These are phyloP conservation scores for Lepus oiostolus DNA, from an alignment of 2,797 vertebrate species.

Conservation along the genomic window DNA sequence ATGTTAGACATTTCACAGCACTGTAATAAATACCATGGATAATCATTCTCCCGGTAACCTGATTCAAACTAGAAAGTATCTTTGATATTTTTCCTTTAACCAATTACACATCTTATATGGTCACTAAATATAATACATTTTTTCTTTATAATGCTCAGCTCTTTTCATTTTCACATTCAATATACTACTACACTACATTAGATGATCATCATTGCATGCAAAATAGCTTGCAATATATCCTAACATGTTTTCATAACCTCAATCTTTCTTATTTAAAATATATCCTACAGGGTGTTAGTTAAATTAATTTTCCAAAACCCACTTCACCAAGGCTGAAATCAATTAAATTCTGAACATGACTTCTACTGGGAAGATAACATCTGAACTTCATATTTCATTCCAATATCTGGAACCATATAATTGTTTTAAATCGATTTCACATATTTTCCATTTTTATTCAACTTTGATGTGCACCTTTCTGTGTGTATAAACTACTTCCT, in stretches of 20 bases:
- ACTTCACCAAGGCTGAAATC: conserved; percentile 44
- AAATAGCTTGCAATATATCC: neutral
- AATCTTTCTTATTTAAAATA: conserved; percentile 64
- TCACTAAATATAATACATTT: neutral
- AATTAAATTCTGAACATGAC: conserved; percentile 58
- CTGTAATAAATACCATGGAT: neutral
- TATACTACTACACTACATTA: neutral
- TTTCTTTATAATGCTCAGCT: neutral
- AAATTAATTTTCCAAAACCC: conserved; percentile 67
- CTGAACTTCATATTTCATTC: neutral
- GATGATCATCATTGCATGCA: neutral
- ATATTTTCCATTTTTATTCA: neutral
- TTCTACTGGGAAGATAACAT: conserved; percentile 5
- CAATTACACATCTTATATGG: neutral
- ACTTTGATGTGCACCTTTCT: neutral
- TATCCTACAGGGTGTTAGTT: neutral
- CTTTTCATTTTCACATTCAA: neutral
- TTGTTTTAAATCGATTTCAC: neutral
- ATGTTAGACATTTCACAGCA: neutral
- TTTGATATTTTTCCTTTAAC: neutral
- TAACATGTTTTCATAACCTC: neutral
- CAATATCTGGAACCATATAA: neutral
- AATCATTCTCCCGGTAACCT: neutral
- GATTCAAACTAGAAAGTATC: neutral
- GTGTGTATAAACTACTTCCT: neutral